A percentile compares a stretch with the other conserved stretches of the same genome.
phyloP scores from a whole-genome alignment of 1,140 invertebrate species.

The Vollenhovia emeryi region DNA sequence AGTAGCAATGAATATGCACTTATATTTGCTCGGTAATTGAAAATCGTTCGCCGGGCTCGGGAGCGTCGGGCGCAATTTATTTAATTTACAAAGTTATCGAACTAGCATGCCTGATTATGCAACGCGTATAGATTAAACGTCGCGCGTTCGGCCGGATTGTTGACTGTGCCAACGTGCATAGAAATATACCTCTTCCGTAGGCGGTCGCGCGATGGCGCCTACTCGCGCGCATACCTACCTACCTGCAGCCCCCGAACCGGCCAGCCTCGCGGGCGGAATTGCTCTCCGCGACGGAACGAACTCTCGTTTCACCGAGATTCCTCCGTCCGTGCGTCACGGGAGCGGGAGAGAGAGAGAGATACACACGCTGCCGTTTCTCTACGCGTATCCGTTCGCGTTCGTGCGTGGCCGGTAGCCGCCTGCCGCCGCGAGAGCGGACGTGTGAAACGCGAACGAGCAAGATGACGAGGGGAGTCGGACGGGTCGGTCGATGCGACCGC shows the following conservation, averaged over 20 bases:
- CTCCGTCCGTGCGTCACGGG: slow-evolving; percentile 1
- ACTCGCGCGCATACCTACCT: slow-evolving; percentile 69
- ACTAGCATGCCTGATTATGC: neutral
- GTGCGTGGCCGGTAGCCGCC: slow-evolving; percentile 50
- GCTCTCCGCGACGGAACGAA: slow-evolving; percentile 30
- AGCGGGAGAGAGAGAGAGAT: too few relatives aligned
- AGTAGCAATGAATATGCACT: too few relatives aligned
- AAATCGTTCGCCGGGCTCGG: too few relatives aligned
- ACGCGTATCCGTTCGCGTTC: slow-evolving; percentile 60
- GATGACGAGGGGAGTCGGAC: neutral
- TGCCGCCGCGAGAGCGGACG: slow-evolving; percentile 63
- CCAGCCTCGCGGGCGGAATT: slow-evolving; percentile 43
- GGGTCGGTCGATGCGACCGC: neutral
- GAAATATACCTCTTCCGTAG: slow-evolving; percentile 69
- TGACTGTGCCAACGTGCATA: slow-evolving; percentile 12
- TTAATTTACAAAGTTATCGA: neutral
- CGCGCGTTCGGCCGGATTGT: slow-evolving; percentile 69
- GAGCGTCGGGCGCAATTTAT: too few relatives aligned
- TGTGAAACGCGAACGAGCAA: slow-evolving; percentile 20
- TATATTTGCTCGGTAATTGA: too few relatives aligned
- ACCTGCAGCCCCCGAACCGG: slow-evolving; percentile 54
- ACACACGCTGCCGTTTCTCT: slow-evolving; percentile 25
- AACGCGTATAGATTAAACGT: slow-evolving; percentile 62
- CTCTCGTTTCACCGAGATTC: slow-evolving; percentile 59
- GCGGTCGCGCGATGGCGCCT: slow-evolving; percentile 74